Base-by-base conservation (phyloP, 1,140 invertebrate genomes). In the Musca domestica region DNA sequence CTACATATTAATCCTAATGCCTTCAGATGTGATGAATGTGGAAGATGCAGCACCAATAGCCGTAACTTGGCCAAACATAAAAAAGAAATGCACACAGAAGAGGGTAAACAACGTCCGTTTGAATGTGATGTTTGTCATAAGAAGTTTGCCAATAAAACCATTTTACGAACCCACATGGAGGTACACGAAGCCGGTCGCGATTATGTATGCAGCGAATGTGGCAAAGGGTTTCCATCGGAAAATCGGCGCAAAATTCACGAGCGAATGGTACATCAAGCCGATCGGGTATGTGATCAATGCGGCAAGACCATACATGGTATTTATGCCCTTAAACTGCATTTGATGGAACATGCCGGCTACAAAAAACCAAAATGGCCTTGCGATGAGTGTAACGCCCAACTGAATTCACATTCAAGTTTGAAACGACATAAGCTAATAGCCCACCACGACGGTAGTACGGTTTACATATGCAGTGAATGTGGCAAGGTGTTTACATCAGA, bases 151-250 rank as follows among this genome's bases (percentile, higher is more conserved):
- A 74, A 75, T 30, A 58, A 68, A 22, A 72, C 73, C 20, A 67
- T 75, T 15, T 64, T 75, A 30, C 68, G 64, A 56, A 67, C 68
- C 1, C 74, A 75, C 56, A 69, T 69, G 22, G 65, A 68, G 9
- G 69, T 73, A 6, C 74, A 75, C 22, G 56, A 75, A 63, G 64
- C 69, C 0, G 70, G 70, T 34, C 70, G 71, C 20, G 0, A 77
- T 75, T 67, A 74, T 77, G 49, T 74, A n/a, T 75, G 74, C 67
- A 67, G 67, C 10, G 69, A 72, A 27, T 75, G 74, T 46, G 68
- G 69, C 15, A 73, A 74, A 70, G 71, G 72, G 68, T 75, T 61
- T 34, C 56, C 56, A 4, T 34, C 56, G 15, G 72, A 74, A 15
- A 46, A 70, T 63, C 70, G 73, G 2, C 73, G 73, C 15, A 73